Percentiles rank a stretch among this genome's conserved stretches.
Conservation (phyloP, 2,888 invertebrate genomes). For the Eupithecia dodoneata region DNA sequence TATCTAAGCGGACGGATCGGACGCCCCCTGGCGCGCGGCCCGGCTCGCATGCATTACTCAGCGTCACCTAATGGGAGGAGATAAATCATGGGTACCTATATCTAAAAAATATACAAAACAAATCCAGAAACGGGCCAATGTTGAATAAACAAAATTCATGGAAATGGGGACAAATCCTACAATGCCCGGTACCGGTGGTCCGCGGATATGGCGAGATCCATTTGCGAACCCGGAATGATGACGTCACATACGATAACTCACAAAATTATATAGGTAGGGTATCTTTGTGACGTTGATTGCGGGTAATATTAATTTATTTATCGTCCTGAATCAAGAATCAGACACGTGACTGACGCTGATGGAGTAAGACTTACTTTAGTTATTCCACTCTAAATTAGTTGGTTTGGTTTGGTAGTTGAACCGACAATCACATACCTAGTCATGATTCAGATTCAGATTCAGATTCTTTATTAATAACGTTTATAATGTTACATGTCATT, state of each 20-base stretch:
- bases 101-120: slow-evolving; percentile 73
- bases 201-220: slow-evolving; percentile 60
- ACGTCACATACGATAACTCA: slow-evolving; percentile 44
- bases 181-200: slow-evolving; percentile 73
- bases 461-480: too few species aligned
- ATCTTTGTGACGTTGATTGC: background rate
- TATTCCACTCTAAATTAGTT: too few species aligned
- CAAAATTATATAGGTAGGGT: background rate
- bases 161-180: slow-evolving; percentile 81
- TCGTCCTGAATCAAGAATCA: background rate
- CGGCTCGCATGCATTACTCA: slow-evolving; percentile 75
- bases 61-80: slow-evolving; percentile 80
- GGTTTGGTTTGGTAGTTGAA: too few species aligned
- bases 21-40: slow-evolving; percentile 76
- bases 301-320: background rate
- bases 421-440: too few species aligned
- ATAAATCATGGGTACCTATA: slow-evolving; percentile 76
- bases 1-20: slow-evolving; percentile 79
- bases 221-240: slow-evolving; percentile 61
- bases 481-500: too few species aligned
- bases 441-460: too few species aligned
- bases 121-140: slow-evolving; percentile 71
- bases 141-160: slow-evolving; percentile 82
- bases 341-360: background rate
- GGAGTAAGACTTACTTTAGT: too few species aligned